Base-by-base conservation (phyloP, 2,797 vertebrate species). In the Alcedo quadribrachys region DNA sequence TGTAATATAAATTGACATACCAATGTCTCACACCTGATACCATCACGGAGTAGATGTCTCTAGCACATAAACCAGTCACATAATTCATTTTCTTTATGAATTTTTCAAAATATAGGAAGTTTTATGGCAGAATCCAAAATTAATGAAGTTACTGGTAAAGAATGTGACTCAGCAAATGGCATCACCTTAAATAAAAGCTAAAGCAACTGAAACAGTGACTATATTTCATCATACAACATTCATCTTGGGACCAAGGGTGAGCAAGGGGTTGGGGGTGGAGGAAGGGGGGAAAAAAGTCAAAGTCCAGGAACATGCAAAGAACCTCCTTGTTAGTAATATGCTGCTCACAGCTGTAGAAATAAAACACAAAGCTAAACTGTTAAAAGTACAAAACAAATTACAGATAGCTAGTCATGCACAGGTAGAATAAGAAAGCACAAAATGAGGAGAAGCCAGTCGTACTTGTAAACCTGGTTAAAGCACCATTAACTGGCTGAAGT, bases 401-500 rank as follows among this genome's bases (percentile, higher is more conserved):
- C 57, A 87, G 11, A 24, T 43, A 51, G 10, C 55, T 80, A 80
- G 42, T 57, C 65, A 84, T 71, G 67, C 88, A 85, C 18, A 85
- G 66, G 35, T 58, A 80, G 84, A 93, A 54, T 60, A 88, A 30
- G 21, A 84, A 87, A 90, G 50, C 61, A 93, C 24, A 62, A 78
- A 77, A 58, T 66, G 65, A 73, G 45, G 27, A 53, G 19, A 62
- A 89, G 69, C 67, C 86, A 75, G 73, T 91, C 61, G 61, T n/a
- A 27, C 28, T 75, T 90, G 57, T 61, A 87, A 87, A 89, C 28
- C 55, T 54, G 19, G 78, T 62, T 77, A 89, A 81, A 93, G 90
- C 86, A 92, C 90, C 93, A 62, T 90, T 66, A 77, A 81, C 30
- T 85, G 74, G 71, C 79, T 85, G 73, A 91, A 94, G 81, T 82